Conservation (phyloP, 92 coral and sea anemone species). For the Virgularia gustaviana region DNA sequence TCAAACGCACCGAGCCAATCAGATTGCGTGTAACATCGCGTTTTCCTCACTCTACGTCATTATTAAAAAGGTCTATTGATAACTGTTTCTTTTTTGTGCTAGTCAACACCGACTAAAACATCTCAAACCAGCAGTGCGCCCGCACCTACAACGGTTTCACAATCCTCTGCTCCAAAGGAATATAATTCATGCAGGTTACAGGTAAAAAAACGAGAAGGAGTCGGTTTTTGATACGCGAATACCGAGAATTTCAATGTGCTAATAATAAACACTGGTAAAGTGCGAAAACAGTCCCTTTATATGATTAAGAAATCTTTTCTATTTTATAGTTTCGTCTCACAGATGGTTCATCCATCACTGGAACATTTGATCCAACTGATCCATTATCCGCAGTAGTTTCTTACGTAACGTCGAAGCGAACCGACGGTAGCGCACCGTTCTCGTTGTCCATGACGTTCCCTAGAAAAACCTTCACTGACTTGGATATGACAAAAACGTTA, state of each 20-base stretch:
- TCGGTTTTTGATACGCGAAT: background rate
- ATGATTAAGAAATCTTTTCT: no score
- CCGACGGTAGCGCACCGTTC: conserved; percentile 78
- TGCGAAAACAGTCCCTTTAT: no score
- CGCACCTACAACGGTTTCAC: conserved; percentile 38
- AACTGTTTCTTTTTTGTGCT: background rate
- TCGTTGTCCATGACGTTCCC: conserved; percentile 94
- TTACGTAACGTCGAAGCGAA: conserved; percentile 69
- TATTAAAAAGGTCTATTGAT: no score
- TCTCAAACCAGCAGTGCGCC: conserved; percentile 35
- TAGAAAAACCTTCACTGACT: conserved; percentile 76
- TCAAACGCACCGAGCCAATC: no score
- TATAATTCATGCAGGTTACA: conserved; percentile 78
- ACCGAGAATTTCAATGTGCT: background rate
- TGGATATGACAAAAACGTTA: conserved; percentile 73
- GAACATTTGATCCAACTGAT: conserved; percentile 81
- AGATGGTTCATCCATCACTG: conserved; percentile 77
- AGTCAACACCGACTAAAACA: conserved; percentile 27
- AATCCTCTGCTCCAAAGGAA: conserved; percentile 51
- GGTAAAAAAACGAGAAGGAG: conserved; percentile 44
- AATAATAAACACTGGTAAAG: background rate
- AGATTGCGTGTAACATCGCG: no score
- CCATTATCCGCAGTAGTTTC: conserved; percentile 61
- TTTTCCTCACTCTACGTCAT: no score
- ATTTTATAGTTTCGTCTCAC: conserved; percentile 78